Base-by-base conservation (phyloP, 2,797 vertebrate species). In the Xiphophorus birchmanni region DNA sequence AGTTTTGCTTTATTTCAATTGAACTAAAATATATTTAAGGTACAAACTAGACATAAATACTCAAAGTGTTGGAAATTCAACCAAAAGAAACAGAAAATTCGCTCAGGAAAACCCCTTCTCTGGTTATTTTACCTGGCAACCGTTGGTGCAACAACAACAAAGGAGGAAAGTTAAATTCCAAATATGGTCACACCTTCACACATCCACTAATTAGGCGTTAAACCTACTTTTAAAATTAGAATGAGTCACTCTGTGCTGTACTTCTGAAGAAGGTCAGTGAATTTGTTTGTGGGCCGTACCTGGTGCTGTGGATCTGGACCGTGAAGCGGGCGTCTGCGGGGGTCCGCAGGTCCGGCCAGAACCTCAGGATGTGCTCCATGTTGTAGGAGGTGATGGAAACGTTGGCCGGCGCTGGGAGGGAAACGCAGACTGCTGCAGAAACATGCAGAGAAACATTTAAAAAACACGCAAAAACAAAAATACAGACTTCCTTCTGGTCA, bases 371-470 rank as follows among this genome's bases (percentile, higher is more conserved):
- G 71, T 95, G 94, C 75, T 92, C 84, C 92, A 95, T 81, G 91
- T 95, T 94, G 80, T 92, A 82, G 71, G 95, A 95, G 7, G 85
- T 75, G 75, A 95, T 90, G 79, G 91, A 89, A 54, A 95, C 83
- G 0, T 84, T 92, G 84, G 82, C 48, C 5, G 95, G 95, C 2
- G 88, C 78, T 0, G 91, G 86, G 32, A 94, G 88, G 47, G 72
- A 58, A 29, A 60, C 8, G 32, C 73, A 48, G 18, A 42, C 58
- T 44, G 35, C 91, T 93, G 83, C 56, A 81, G 67, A 74, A 54
- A 32, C 56, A 52, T 15, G 44, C 17, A 23, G 65, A 76, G 29
- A 82, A 52, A 54, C 17, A 11, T 29, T 40, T 56, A 54, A 74
- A 74, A 21, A 74, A 17, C 48, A 10, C 2, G 13, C 5, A 52